These are phyloP conservation scores for Ophion ellenae DNA, from an alignment of 2,888 invertebrate species.

Conservation along the genomic window DNA sequence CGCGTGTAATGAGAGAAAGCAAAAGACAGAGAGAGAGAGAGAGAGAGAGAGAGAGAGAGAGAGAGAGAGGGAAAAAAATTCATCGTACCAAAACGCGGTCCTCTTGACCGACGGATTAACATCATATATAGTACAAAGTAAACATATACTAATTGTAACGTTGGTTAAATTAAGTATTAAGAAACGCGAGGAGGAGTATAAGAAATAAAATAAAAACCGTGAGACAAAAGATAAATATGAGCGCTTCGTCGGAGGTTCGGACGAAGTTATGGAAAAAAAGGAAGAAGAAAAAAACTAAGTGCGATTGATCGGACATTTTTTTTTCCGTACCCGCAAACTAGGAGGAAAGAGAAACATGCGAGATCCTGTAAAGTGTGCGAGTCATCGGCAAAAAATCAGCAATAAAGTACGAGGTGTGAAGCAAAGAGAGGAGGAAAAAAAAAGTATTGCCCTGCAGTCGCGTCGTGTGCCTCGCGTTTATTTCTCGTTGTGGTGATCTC, in stretches of 20 bases:
- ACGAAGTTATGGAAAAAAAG: constrained; percentile 50
- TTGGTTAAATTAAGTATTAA: constrained; percentile 74
- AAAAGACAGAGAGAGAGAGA: constrained; percentile 33
- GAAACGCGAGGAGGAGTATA: constrained; percentile 53
- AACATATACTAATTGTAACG: constrained; percentile 82
- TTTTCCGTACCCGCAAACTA: constrained; percentile 13
- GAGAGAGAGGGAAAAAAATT: constrained; percentile 69
- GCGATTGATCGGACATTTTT: constrained; percentile 51
- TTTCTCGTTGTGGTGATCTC: constrained; percentile 56
- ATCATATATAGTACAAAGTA: constrained; percentile 84
- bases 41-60: constrained; percentile 32
- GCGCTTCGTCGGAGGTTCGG: constrained; percentile 60
- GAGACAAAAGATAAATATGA: constrained; percentile 27
- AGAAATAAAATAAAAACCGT: constrained; percentile 41
- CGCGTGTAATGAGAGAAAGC: constrained; percentile 47
- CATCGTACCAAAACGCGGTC: constrained; percentile 80
- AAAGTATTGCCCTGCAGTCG: constrained; percentile 53
- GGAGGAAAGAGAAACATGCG: neutral
- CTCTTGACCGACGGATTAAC: constrained; percentile 79
- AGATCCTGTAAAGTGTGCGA: constrained; percentile 42
- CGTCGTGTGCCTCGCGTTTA: constrained; percentile 65
- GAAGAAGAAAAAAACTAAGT: constrained; percentile 9
- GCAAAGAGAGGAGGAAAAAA: constrained; percentile 4
- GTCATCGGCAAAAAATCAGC: constrained; percentile 66
- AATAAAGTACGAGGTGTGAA: constrained; percentile 55